phyloP scores from a whole-genome alignment of 1,140 invertebrate species.

The Drosophila simulans region DNA sequence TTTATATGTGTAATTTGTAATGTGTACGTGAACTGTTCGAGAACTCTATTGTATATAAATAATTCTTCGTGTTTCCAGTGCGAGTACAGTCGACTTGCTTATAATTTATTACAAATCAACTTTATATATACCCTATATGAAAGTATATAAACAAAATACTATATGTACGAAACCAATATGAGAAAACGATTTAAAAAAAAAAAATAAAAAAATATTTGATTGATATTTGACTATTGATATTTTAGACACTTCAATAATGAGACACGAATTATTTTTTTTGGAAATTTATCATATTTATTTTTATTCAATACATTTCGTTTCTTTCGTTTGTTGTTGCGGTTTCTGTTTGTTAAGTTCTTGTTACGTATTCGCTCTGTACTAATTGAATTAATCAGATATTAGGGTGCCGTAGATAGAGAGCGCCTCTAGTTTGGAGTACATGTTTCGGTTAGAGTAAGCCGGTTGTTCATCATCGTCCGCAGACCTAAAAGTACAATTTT shows the following conservation, averaged over 20 bases:
- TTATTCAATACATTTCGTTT: constrained; percentile 79
- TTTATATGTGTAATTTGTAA: constrained; percentile 34
- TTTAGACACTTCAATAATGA: background rate
- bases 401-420: constrained; percentile 34
- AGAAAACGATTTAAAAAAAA: constrained; percentile 67
- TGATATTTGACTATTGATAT: too few species aligned
- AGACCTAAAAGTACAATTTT: constrained; percentile 20
- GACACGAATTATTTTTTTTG: constrained; percentile 22
- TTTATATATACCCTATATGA: constrained; percentile 45
- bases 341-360: constrained; percentile 52
- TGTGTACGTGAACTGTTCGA: constrained; percentile 32
- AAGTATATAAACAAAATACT: constrained; percentile 32
- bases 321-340: constrained; percentile 47
- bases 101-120: constrained; percentile 74
- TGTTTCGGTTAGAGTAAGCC: constrained; percentile 37
- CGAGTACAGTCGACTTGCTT: constrained; percentile 50
- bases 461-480: constrained; percentile 4
- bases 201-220: background rate
- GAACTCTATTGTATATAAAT: constrained; percentile 72
- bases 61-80: constrained; percentile 63
- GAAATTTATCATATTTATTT: constrained; percentile 63
- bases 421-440: constrained; percentile 32
- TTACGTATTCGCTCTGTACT: constrained; percentile 53
- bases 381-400: constrained; percentile 54
- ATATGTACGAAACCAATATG: constrained; percentile 56